Evolutionary conservation across 1,140 invertebrate genomes (phyloP), one percentile per base, ranked within the genome.

Genomic region (Drosophila trapezifrons): DNA sequence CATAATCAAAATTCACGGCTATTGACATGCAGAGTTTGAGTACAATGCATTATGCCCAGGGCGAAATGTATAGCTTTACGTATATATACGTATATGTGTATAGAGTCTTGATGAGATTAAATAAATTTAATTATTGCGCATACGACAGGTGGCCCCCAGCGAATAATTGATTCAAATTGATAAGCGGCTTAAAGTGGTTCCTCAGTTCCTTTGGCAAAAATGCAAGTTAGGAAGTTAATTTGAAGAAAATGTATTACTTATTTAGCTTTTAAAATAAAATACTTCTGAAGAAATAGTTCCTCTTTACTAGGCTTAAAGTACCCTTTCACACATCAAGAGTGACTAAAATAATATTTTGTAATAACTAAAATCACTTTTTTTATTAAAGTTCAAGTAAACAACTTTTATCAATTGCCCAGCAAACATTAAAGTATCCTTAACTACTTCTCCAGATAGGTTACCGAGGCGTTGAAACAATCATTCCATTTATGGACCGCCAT

Each of bases 1-100:
- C 65, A 81, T 86, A 81, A 86, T 70, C 57, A 72, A 69, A 86
- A 76, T 51, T 67, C 75, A 63, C 60, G 60, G 45, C 73, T 63
- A 72, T 80, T 80, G 78, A 56, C 69, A 49, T 60, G 46, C 43
- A 35, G 42, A 51, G 20, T 18, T 42, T 58, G 43, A 42, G 42
- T 20, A 49, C 35, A 72, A 40, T 71, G 51, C 69, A 58, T 71
- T 27, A 42, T 58, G 52, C 35, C 22, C 20, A 13, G 13, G 37
- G 35, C n/a, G 4, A 58, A 40, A 22, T 35, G 22, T 13, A 37
- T 1, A 37, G 32, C 18, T 12, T 13, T 29, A 2, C 7, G n/a
- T 8, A 10, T 27, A 54, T 12, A 13, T 18, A 65, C 3, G 4
- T 13, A 6, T 43, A 42, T 67, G 18, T 29, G 25, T 22, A 22